Base-by-base conservation (phyloP, 2,797 vertebrate genomes). In the Rhinichthys osculus region DNA sequence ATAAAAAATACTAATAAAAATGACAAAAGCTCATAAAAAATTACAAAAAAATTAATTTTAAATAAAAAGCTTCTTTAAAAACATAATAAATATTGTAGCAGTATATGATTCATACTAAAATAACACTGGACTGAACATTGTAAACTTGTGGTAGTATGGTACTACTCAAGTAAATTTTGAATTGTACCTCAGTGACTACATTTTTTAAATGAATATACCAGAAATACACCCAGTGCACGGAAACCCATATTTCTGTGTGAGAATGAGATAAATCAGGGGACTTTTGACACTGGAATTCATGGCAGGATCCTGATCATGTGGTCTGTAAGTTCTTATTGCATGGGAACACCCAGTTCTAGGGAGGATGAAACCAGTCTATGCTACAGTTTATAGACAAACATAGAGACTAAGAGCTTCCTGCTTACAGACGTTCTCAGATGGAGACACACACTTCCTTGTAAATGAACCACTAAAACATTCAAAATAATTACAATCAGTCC, bases 281-380 rank as follows among this genome's bases (percentile, higher is more conserved):
- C 89, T 89, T 92, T 90, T 50, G 59, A 80, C 40, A 47, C 85
- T 90, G 91, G 87, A 94, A 93, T 93, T 93, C 81, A 59, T 88
- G 86, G 90, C 87, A 93, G 81, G 82, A 73, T 88, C 85, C 33
- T 47, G 52, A 79, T 62, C 78, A 83, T 62, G 42, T 57, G 52
- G 79, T 87, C 79, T 71, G 77, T 47, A 40, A 40, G 70, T 35
- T 27, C 78, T 50, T 54, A 81, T 87, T 57, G 82, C 80, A 62
- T 59, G 73, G 73, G 74, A 57, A 73, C 86, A 71, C 62, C 50
- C 70, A 40, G 35, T 62, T 83, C 33, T 16, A 54, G 4, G 50
- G 42, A 38, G 47, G 16, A 57, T 35, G 27, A 71, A 62, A 13
- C 50, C 30, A 62, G 62, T 52, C 40, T 21, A 57, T 70, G 50